phyloP scores from a whole-genome alignment of 53 echinoderm and acorn worm genomes.

The Apostichopus leukothele region DNA sequence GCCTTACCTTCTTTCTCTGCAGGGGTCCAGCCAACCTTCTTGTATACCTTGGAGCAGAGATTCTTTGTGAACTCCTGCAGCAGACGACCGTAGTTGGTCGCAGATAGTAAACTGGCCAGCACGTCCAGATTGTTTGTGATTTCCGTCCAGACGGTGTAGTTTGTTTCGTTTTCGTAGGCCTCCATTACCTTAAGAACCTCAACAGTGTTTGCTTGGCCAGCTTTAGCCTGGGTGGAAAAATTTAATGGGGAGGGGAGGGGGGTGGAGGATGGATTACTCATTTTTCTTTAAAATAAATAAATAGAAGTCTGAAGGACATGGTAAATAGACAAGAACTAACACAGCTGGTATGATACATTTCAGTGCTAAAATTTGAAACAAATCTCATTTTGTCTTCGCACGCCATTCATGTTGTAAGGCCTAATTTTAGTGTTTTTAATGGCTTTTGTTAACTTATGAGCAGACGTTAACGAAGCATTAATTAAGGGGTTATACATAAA shows the following conservation, averaged over 20 bases:
- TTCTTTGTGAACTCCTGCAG: conserved; percentile 72
- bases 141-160: conserved; percentile 98
- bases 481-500: too few species aligned
- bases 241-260: not conserved
- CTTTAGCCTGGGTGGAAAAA: conserved; percentile 78
- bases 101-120: conserved; percentile 66
- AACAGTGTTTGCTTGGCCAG: conserved; percentile 95
- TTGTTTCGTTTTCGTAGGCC: conserved; percentile 85
- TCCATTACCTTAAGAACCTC: conserved; percentile 89
- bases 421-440: too few species aligned
- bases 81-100: conserved; percentile 64
- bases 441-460: too few species aligned
- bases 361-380: too few species aligned
- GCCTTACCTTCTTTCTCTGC: conserved; percentile 63
- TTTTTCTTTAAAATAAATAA: too few species aligned
- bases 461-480: too few species aligned
- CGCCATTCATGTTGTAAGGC: too few species aligned
- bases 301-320: too few species aligned
- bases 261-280: too few species aligned
- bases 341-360: too few species aligned
- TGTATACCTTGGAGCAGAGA: conserved; percentile 63
- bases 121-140: conserved; percentile 77
- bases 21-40: conserved; percentile 78
- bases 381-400: too few species aligned
- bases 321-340: too few species aligned